Conservation (phyloP, 2,797 vertebrate genomes). For the Odontamblyopus rebecca region DNA sequence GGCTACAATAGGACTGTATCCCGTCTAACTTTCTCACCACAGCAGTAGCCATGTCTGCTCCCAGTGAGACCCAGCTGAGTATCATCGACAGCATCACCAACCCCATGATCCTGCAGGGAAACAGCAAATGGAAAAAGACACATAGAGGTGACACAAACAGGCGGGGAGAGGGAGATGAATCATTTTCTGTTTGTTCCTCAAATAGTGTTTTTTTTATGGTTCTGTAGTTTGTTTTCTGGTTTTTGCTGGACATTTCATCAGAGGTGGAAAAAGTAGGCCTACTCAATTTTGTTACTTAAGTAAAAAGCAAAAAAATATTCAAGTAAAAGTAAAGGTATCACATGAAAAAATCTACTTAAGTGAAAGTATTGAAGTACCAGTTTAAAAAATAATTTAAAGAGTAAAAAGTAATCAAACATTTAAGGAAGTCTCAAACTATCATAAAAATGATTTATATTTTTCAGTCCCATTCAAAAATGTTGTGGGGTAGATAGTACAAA, state of each 20-base stretch:
- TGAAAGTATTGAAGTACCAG: no score
- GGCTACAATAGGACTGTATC: not conserved
- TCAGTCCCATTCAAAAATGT: no score
- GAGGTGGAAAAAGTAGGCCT: no score
- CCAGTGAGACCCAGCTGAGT: slow-evolving; percentile 90
- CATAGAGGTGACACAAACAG: slow-evolving; percentile 11
- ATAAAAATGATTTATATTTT: no score
- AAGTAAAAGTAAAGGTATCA: no score
- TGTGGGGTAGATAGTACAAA: no score
- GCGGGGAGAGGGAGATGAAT: slow-evolving; percentile 37
- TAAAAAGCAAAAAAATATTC: no score
- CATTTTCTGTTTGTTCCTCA: slow-evolving; percentile 28
- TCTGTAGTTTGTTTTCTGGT: slow-evolving; percentile 24
- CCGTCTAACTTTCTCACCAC: slow-evolving; percentile 82
- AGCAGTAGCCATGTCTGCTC: slow-evolving; percentile 76
- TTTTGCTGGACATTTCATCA: not conserved
- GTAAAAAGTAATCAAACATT: no score
- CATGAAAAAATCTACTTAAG: no score
- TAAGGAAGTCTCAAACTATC: no score
- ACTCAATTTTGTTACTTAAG: no score
- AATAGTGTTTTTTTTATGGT: slow-evolving; percentile 27
- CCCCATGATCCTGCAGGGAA: slow-evolving; percentile 82
- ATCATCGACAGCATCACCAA: slow-evolving; percentile 82
- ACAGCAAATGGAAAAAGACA: slow-evolving; percentile 21
- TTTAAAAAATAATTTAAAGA: no score